Conservation (phyloP, 2,113 vertebrate species). For the Semicossyphus pulcher region DNA sequence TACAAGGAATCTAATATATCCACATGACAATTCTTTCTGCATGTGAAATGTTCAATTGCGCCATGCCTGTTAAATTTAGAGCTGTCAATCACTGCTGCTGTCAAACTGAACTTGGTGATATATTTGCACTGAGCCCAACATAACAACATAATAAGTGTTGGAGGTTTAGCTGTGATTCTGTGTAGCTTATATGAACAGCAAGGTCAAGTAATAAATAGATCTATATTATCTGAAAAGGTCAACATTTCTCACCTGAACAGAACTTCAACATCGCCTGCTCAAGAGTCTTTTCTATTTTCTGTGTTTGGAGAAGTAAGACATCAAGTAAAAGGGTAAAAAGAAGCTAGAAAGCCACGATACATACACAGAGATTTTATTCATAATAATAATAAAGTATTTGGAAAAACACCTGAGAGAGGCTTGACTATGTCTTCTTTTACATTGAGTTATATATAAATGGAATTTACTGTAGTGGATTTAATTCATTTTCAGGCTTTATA, state of each 20-base stretch:
- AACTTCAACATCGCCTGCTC: not conserved
- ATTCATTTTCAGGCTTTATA: not conserved
- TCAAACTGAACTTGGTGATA: slow-evolving; percentile 11
- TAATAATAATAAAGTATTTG: not conserved
- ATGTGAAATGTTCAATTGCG: not conserved
- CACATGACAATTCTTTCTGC: not conserved
- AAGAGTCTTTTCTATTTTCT: no score
- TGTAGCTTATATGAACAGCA: not conserved
- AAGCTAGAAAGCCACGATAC: not conserved
- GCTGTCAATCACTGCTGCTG: slow-evolving; percentile 18
- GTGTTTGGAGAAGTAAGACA: not conserved
- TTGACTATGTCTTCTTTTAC: not conserved
- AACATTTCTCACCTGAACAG: not conserved
- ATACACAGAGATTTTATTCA: not conserved
- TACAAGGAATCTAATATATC: not conserved
- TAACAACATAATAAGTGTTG: not conserved
- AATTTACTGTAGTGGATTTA: not conserved
- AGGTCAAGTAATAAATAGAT: slow-evolving; percentile 2
- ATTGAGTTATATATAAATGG: not conserved
- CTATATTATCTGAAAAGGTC: not conserved
- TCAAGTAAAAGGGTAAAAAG: not conserved
- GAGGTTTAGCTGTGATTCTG: slow-evolving; percentile 8
- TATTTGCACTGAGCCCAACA: slow-evolving; percentile 7
- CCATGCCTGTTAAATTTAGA: slow-evolving; percentile 21
- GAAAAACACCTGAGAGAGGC: not conserved